Evolutionary conservation across 2,888 invertebrate genomes (phyloP), one percentile per base, ranked within the genome.

Genomic region (Agriotes lineatus): DNA sequence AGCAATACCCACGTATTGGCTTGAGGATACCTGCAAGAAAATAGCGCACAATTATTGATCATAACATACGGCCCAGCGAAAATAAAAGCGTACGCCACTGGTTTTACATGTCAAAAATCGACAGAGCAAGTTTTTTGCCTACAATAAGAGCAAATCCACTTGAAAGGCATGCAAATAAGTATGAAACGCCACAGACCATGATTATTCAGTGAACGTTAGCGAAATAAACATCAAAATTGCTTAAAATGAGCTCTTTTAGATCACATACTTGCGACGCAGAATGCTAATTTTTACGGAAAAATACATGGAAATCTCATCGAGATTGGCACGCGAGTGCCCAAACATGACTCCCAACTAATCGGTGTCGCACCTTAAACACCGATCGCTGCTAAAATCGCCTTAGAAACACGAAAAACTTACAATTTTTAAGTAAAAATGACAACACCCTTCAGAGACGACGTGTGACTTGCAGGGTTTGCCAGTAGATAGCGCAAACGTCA

Each of bases 391-490:
- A 67, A 70, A 69, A 65, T 63, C 58, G 62, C 72, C 42, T 73
- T 75, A 76, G 76, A 77, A 77, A 75, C 69, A 69, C 50, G 70
- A 79, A 78, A 81, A 81, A 82, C 82, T 83, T 80, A 82, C 82
- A 77, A 82, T 82, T 81, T 80, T 77, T 78, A 67, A 73, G 69
- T 77, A 77, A 81, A 81, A 82, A 79, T 82, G 82, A 82, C 83
- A 83, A 83, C 83, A 82, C 83, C 82, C 83, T 74, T 72, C 61
- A 50, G 18, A 39, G 44, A 65, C 59, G 54, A 65, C 58, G 45
- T 67, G 45, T 14, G 25, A 67, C 39, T 69, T 60, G 14, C 18
- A 45, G 30, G 35, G 39, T 60, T 45, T 50, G 64, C 22, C 65
- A 37, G n/a, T 37, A 69, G 69, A 61, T 64, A 50, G 63, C 69